Percentiles rank a stretch among this genome's conserved stretches.
Conservation (phyloP, 2,113 vertebrate species). For the Montifringilla adamsi region DNA sequence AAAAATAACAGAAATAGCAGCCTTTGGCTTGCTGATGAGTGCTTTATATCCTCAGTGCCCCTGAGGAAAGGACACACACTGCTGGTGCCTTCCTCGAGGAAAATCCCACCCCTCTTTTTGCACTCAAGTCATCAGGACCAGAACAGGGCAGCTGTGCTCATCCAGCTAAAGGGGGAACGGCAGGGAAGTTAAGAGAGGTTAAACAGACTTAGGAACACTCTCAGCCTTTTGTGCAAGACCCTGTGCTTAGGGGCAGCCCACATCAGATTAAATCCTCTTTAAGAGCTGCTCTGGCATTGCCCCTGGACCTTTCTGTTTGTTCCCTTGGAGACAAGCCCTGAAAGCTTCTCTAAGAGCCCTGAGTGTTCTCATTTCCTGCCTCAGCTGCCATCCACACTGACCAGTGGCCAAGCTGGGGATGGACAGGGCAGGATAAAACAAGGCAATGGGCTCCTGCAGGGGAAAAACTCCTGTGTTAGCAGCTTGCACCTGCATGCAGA, state of each 20-base stretch:
- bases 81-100: not conserved
- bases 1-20: not conserved
- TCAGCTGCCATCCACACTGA: not conserved
- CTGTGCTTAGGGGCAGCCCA: not conserved
- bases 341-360: not conserved
- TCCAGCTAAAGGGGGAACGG: not conserved
- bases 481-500: not conserved
- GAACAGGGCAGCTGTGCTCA: not conserved
- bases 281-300: not conserved
- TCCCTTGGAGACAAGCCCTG: constrained; percentile 41
- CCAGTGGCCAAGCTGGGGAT: not conserved
- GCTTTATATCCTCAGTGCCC: not conserved
- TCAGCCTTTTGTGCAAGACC: not conserved
- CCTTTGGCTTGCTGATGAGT: not conserved
- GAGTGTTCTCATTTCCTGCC: not conserved
- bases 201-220: not conserved
- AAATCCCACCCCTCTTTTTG: not conserved
- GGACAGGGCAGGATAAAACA: not conserved
- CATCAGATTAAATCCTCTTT: constrained; percentile 11
- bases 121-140: not conserved
- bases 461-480: not conserved
- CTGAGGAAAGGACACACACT: not conserved
- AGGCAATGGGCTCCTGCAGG: not conserved
- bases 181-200: constrained; percentile 10
- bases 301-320: not conserved